A percentile compares a stretch with the other conserved stretches of the same genome.
Conservation (phyloP, 2,888 invertebrate genomes). For the Drosophila glabriapex region DNA sequence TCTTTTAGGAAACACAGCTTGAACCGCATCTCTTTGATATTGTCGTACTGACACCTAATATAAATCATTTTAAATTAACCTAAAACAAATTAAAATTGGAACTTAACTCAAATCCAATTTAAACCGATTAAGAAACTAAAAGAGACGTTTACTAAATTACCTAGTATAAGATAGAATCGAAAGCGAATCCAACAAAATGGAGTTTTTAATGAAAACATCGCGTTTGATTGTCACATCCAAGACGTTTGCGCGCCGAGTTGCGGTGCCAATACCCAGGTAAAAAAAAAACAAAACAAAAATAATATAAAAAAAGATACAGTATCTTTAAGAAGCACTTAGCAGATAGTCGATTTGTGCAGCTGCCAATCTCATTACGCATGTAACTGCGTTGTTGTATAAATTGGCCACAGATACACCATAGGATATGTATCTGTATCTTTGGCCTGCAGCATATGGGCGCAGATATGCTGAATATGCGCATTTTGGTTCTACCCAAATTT, state of each 20-base stretch:
- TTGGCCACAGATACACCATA: slow-evolving; percentile 33
- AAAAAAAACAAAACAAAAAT: slow-evolving; percentile 51
- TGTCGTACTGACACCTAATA: slow-evolving; percentile 83
- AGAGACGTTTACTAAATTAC: slow-evolving; percentile 14
- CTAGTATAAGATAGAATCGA: not conserved
- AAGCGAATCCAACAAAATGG: slow-evolving; percentile 74
- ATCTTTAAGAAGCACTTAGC: slow-evolving; percentile 44
- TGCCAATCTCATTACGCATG: slow-evolving; percentile 66
- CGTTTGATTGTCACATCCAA: slow-evolving; percentile 84
- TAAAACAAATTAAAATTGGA: slow-evolving; percentile 35
- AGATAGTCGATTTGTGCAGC: slow-evolving; percentile 15
- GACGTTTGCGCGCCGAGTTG: slow-evolving; percentile 84
- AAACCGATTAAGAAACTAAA: slow-evolving; percentile 17
- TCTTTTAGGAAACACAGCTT: slow-evolving; percentile 83
- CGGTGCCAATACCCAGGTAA: slow-evolving; percentile 85
- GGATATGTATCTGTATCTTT: slow-evolving; percentile 39
- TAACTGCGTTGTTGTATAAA: slow-evolving; percentile 70
- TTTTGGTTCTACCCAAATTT: slow-evolving; percentile 57
- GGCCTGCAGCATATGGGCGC: slow-evolving; percentile 36
- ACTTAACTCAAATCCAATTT: slow-evolving; percentile 11
- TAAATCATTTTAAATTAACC: slow-evolving; percentile 65
- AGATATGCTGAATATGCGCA: slow-evolving; percentile 56
- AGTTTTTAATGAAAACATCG: slow-evolving; percentile 84
- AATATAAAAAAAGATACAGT: slow-evolving; percentile 32
- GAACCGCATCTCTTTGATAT: slow-evolving; percentile 83